Conservation (phyloP, 1,140 invertebrate genomes). For the Trichogramma pretiosum region DNA sequence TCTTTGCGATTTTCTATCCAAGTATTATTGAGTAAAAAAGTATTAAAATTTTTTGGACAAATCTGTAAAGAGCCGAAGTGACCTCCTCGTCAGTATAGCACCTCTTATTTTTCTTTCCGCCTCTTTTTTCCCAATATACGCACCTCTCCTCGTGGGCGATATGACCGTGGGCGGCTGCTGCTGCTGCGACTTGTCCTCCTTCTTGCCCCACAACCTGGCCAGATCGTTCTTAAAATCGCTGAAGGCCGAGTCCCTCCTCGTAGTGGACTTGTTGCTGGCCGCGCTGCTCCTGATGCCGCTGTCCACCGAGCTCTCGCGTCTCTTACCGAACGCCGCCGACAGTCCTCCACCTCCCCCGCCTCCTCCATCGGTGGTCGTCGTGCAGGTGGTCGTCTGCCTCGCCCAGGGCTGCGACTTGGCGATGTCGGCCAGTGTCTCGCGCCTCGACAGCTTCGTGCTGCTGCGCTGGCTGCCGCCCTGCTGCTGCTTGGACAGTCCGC, state of each 20-base stretch:
- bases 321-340: conserved; percentile 49
- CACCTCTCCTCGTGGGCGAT: conserved; percentile 33
- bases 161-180: conserved; percentile 42
- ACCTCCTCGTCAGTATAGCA: no score
- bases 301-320: conserved; percentile 73
- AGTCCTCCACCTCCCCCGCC: no score
- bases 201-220: conserved; percentile 55
- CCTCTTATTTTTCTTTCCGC: no score
- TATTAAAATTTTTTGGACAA: no score
- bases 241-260: conserved; percentile 60
- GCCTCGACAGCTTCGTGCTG: conserved; percentile 62
- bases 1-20: no score
- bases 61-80: no score
- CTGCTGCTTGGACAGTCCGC: conserved; percentile 46
- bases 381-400: conserved; percentile 49
- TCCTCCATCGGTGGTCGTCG: conserved; percentile 19
- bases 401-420: conserved; percentile 61
- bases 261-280: conserved; percentile 53
- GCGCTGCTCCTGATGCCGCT: conserved; percentile 70
- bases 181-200: conserved; percentile 15
- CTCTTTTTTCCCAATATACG: no score
- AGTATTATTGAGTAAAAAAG: no score
- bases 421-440: conserved; percentile 79
- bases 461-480: conserved; percentile 50
- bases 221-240: conserved; percentile 64